A percentile compares a stretch with the other conserved stretches of the same genome.
These are phyloP conservation scores for Pyrrhosoma nymphula DNA, from an alignment of 2,888 invertebrate genomes.

Conservation along the genomic window DNA sequence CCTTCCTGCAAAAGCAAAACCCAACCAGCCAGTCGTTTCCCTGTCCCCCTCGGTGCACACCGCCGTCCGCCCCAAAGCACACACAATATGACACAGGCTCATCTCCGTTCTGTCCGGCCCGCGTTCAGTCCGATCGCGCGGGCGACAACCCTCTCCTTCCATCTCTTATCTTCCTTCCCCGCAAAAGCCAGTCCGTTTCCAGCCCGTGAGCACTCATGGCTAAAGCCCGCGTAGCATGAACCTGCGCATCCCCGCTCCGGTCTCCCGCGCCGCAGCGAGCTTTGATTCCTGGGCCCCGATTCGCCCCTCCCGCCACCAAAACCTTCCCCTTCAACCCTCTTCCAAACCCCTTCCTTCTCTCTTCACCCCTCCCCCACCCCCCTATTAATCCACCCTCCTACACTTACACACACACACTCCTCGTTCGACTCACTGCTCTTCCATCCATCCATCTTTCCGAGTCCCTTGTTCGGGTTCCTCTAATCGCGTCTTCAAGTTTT, in stretches of 20 bases:
- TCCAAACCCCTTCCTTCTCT: too few relatives aligned
- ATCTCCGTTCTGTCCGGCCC: slow-evolving; percentile 6
- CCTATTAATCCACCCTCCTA: background rate
- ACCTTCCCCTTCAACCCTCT: too few relatives aligned
- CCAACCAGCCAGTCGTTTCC: background rate
- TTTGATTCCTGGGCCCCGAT: too few relatives aligned
- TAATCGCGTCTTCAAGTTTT: slow-evolving; percentile 18
- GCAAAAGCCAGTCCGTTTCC: background rate
- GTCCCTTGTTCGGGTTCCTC: background rate
- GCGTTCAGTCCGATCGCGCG: background rate
- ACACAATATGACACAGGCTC: background rate
- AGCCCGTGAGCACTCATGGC: slow-evolving; percentile 1
- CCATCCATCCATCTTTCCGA: background rate
- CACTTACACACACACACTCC: background rate
- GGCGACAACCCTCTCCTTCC: too few relatives aligned
- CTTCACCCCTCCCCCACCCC: background rate
- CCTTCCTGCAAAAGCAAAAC: background rate
- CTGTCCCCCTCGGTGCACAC: background rate
- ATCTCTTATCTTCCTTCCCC: background rate
- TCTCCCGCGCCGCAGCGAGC: too few relatives aligned
- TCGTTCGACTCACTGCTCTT: background rate
- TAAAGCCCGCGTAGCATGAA: background rate
- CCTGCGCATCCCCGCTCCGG: background rate
- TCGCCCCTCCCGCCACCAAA: too few relatives aligned
- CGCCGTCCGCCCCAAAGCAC: background rate